phyloP scores from a whole-genome alignment of 2,888 invertebrate genomes.

The Reticulitermes lucifugus region DNA sequence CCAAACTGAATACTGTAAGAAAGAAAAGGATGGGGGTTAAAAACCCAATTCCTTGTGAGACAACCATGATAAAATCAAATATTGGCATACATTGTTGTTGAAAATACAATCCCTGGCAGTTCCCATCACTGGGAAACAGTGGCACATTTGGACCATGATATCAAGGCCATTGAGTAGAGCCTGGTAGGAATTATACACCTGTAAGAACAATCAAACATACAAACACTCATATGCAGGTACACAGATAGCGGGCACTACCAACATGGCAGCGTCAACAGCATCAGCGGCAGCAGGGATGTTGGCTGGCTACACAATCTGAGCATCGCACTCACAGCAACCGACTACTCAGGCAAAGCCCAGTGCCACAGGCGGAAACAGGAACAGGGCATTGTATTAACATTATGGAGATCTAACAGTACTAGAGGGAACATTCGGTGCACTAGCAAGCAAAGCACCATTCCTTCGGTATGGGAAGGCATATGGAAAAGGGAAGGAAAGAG shows the following conservation, averaged over 20 bases:
- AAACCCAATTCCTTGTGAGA: not conserved
- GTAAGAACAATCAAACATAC: constrained; percentile 54
- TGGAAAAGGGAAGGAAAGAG: not conserved
- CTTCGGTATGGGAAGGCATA: not conserved
- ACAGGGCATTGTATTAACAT: not conserved
- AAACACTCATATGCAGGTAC: constrained; percentile 26
- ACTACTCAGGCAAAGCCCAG: constrained; percentile 42
- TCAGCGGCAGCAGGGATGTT: constrained; percentile 30
- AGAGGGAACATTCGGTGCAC: constrained; percentile 46
- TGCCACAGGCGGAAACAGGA: constrained; percentile 2
- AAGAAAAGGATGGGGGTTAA: constrained; percentile 23
- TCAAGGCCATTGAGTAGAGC: constrained; percentile 74
- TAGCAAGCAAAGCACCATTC: constrained; percentile 50
- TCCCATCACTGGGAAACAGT: constrained; percentile 64
- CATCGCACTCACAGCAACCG: constrained; percentile 27
- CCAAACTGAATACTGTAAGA: constrained; percentile 51
- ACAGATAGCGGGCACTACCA: constrained; percentile 23
- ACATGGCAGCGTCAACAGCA: constrained; percentile 25
- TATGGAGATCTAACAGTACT: no score
- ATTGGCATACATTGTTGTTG: constrained; percentile 54
- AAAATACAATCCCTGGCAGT: constrained; percentile 52
- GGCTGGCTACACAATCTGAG: constrained; percentile 21
- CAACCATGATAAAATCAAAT: constrained; percentile 28
- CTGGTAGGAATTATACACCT: constrained; percentile 78
- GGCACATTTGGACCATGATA: constrained; percentile 76